These are phyloP conservation scores for Palythoa grandiflora DNA, from an alignment of 92 coral and sea anemone genomes.

Conservation along the genomic window DNA sequence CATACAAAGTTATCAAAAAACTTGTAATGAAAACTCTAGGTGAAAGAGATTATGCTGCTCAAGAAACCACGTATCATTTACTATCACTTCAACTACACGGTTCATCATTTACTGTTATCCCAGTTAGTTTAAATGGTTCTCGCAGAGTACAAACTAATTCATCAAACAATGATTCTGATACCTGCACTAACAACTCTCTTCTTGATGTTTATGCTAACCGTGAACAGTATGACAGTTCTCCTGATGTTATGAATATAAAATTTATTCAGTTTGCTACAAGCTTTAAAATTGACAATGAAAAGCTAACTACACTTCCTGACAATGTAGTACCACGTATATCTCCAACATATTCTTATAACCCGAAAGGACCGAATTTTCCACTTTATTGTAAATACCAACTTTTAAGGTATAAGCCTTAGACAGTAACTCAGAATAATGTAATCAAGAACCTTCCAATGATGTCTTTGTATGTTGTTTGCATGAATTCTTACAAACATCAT, in stretches of 20 bases:
- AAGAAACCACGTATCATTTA: neutral
- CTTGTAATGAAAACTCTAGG: conserved; percentile 71
- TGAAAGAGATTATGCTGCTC: conserved; percentile 71
- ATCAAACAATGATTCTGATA: conserved; percentile 39
- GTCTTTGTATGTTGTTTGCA: conserved; percentile 59
- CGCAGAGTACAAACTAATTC: conserved; percentile 44
- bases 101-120: conserved; percentile 70
- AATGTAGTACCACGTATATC: conserved; percentile 55
- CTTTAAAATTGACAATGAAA: conserved; percentile 60
- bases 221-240: conserved; percentile 48
- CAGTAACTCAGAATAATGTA: conserved; percentile 30
- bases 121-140: conserved; percentile 75
- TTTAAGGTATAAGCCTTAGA: conserved; percentile 72
- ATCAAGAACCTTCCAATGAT: conserved; percentile 66
- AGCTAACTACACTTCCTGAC: conserved; percentile 53
- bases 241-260: conserved; percentile 52
- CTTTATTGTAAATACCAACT: conserved; percentile 71
- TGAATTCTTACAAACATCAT: conserved; percentile 12
- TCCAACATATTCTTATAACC: conserved; percentile 20
- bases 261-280: conserved; percentile 69
- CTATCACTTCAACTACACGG: conserved; percentile 34
- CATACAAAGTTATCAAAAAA: neutral
- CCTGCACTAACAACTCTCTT: conserved; percentile 68
- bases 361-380: conserved; percentile 68
- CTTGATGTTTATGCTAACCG: conserved; percentile 40